A percentile compares a stretch with the other conserved stretches of the same genome.
Conservation (phyloP, 2,888 invertebrate genomes). For the Carabus problematicus region DNA sequence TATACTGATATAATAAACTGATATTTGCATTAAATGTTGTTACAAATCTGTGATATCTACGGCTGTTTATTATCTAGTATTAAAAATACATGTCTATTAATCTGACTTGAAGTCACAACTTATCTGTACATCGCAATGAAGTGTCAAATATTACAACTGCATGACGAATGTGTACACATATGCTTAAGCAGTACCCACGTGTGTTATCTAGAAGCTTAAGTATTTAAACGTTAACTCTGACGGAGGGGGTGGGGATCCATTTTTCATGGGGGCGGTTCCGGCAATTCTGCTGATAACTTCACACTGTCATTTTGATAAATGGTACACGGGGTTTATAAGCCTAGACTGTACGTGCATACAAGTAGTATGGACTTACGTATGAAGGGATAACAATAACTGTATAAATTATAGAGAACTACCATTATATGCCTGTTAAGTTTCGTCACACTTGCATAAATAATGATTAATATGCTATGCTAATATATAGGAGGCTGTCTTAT, state of each 20-base stretch:
- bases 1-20: no score
- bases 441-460: constrained; percentile 8
- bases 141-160: no score
- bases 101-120: no score
- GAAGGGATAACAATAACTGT: constrained; percentile 40
- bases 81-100: no score
- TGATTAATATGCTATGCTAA: no score
- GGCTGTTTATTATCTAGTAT: no score
- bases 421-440: constrained; percentile 37
- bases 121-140: no score
- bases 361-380: constrained; percentile 10
- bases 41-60: no score
- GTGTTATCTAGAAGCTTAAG: constrained; percentile 20
- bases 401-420: constrained; percentile 34
- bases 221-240: constrained; percentile 45
- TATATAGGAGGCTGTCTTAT: neutral
- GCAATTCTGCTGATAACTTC: constrained; percentile 60
- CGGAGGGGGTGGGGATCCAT: constrained; percentile 44
- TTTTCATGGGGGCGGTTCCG: constrained; percentile 53
- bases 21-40: no score
- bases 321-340: constrained; percentile 45
- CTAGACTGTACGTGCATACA: neutral
- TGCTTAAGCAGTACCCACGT: no score
- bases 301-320: constrained; percentile 58
- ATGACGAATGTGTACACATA: no score